Percentiles rank a stretch among this genome's conserved stretches.
Evolutionary conservation across 1,140 invertebrate species (phyloP).

Genomic region (Contarinia nasturtii): DNA sequence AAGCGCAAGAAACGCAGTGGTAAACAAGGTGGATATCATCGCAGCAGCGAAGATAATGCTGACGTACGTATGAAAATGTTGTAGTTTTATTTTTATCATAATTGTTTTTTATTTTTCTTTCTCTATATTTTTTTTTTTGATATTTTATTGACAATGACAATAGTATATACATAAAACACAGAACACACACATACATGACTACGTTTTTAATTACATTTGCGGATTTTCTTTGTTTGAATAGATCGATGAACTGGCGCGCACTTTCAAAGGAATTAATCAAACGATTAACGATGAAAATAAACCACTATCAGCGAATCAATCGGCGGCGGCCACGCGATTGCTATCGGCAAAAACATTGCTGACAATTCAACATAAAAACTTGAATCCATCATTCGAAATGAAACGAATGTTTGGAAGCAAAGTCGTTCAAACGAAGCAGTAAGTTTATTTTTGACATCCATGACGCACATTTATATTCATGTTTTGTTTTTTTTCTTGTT

Average conservation of each 20-base stretch:
- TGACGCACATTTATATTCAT: no score
- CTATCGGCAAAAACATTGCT: conserved; percentile 30
- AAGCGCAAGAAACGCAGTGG: conserved; percentile 39
- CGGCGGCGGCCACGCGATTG: conserved; percentile 8
- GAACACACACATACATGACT: no score
- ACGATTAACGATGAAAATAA: conserved; percentile 35
- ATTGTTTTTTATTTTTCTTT: background rate
- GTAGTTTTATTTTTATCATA: no score
- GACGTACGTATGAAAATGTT: conserved; percentile 23
- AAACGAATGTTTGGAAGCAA: conserved; percentile 69
- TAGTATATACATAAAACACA: no score
- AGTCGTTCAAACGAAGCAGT: conserved; percentile 45
- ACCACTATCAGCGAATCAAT: conserved; percentile 11
- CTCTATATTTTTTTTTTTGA: no score
- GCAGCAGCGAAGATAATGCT: conserved; percentile 38
- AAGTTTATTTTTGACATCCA: no score
- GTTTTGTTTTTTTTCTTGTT: conserved; percentile 21
- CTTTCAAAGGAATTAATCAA: conserved; percentile 50
- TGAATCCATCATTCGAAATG: conserved; percentile 71
- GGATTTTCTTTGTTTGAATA: background rate
- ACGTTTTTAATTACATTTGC: background rate
- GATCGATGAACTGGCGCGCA: conserved; percentile 50
- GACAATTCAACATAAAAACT: conserved; percentile 44
- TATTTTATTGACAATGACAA: no score
- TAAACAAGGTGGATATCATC: conserved; percentile 27